These are phyloP conservation scores for Bradysia coprophila DNA, from an alignment of 1,140 invertebrate genomes.

Conservation along the genomic window DNA sequence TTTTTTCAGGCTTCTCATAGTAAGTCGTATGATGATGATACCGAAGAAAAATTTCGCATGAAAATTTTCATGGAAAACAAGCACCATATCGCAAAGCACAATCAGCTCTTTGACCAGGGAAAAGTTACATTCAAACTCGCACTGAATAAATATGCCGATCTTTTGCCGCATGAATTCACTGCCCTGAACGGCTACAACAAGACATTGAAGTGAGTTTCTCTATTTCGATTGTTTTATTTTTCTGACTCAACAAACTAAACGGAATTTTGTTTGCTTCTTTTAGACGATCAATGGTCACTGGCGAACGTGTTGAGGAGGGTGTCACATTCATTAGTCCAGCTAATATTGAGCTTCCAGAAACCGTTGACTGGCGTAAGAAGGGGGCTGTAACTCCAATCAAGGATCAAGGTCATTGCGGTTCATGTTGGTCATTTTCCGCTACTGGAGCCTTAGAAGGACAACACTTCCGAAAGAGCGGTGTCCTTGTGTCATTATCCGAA, in stretches of 20 bases:
- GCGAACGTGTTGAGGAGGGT: conserved; percentile 41
- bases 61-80: conserved; percentile 54
- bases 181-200: conserved; percentile 58
- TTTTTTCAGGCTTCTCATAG: conserved; percentile 27
- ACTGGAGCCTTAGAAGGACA: conserved; percentile 58
- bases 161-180: conserved; percentile 46
- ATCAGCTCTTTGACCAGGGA: conserved; percentile 33
- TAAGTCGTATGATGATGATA: conserved; percentile 34
- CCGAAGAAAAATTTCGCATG: conserved; percentile 44
- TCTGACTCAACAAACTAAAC: no score
- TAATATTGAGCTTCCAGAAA: conserved; percentile 13
- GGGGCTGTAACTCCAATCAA: conserved; percentile 42
- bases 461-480: conserved; percentile 31
- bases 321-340: conserved; percentile 42
- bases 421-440: conserved; percentile 36
- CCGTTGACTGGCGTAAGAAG: conserved; percentile 37
- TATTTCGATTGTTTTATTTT: not conserved
- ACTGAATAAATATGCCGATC: conserved; percentile 50
- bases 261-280: no score
- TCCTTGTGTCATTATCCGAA: conserved; percentile 40
- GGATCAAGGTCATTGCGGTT: conserved; percentile 36
- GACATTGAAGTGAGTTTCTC: not conserved
- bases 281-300: not conserved
- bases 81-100: conserved; percentile 48
- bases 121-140: conserved; percentile 30